phyloP scores from a whole-genome alignment of 2,113 vertebrate species.

The Pachycephala philippinensis region DNA sequence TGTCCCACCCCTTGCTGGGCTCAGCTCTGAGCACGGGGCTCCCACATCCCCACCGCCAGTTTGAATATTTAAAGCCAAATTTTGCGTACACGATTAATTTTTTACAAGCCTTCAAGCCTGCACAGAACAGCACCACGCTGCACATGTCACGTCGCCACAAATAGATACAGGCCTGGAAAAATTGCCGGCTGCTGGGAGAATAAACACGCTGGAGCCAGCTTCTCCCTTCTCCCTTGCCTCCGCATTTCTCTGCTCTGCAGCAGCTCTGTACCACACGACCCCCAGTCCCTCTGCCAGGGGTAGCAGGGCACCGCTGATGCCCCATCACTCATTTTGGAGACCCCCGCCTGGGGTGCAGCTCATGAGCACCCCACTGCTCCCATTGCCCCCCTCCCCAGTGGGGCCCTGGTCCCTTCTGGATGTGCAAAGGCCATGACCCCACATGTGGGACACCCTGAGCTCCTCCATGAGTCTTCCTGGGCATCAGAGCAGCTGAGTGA shows the following conservation, averaged over 20 bases:
- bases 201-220: constrained; percentile 13
- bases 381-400: fast-evolving
- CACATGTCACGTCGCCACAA: constrained; percentile 46
- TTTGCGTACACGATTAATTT: constrained; percentile 43
- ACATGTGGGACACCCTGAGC: neutral
- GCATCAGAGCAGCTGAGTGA: neutral
- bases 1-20: neutral
- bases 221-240: neutral
- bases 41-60: neutral
- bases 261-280: neutral
- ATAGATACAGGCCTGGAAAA: constrained; percentile 47
- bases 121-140: constrained; percentile 43
- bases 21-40: neutral
- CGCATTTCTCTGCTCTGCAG: neutral
- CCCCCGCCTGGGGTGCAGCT: neutral
- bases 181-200: constrained; percentile 31
- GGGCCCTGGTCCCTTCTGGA: neutral
- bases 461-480: fast-evolving
- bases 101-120: constrained; percentile 31
- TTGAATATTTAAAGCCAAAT: constrained; percentile 40
- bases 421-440: fast-evolving
- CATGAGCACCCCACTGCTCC: neutral
- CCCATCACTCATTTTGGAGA: neutral
- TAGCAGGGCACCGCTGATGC: fast-evolving
- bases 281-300: neutral